phyloP scores from a whole-genome alignment of 1,140 invertebrate species.

The Euschistus heros region DNA sequence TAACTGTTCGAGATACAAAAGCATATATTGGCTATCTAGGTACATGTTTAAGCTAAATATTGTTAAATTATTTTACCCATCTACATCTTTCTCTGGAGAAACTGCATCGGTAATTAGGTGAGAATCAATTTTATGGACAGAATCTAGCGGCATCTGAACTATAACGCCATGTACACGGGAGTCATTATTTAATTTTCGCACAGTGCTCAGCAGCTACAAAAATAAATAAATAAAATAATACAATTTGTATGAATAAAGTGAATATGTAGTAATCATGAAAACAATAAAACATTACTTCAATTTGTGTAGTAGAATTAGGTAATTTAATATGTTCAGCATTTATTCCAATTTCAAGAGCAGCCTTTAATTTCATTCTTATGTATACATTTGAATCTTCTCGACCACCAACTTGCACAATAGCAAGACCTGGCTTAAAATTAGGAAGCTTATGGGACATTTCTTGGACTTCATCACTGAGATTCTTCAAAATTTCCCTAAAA shows the following conservation, averaged over 20 bases:
- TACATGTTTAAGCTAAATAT: too few relatives aligned
- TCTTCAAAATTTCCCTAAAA: constrained; percentile 1
- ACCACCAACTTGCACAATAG: constrained; percentile 82
- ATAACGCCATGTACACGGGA: constrained; percentile 87
- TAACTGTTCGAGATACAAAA: too few relatives aligned
- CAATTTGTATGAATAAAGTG: not conserved
- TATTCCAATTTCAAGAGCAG: constrained; percentile 85
- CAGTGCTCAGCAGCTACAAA: constrained; percentile 50
- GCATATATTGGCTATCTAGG: too few relatives aligned
- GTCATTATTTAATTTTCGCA: constrained; percentile 74
- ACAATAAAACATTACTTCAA: constrained; percentile 49
- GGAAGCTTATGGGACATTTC: not conserved
- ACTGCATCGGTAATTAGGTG: constrained; percentile 80
- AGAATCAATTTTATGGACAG: constrained; percentile 67
- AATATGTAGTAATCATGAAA: not conserved
- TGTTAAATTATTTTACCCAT: constrained; percentile 53
- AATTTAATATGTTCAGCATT: constrained; percentile 69
- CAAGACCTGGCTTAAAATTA: constrained; percentile 59
- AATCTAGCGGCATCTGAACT: constrained; percentile 92
- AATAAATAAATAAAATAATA: constrained; percentile 17
- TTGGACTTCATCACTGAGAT: not conserved
- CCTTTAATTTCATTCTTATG: constrained; percentile 92
- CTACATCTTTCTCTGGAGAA: constrained; percentile 82
- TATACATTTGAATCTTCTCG: constrained; percentile 99
- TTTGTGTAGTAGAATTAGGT: constrained; percentile 69